Evolutionary conservation across 30 jellyfish, hydroid and myxozoan genomes (phyloP).

Genomic region (Rhopilema esculentum): DNA sequence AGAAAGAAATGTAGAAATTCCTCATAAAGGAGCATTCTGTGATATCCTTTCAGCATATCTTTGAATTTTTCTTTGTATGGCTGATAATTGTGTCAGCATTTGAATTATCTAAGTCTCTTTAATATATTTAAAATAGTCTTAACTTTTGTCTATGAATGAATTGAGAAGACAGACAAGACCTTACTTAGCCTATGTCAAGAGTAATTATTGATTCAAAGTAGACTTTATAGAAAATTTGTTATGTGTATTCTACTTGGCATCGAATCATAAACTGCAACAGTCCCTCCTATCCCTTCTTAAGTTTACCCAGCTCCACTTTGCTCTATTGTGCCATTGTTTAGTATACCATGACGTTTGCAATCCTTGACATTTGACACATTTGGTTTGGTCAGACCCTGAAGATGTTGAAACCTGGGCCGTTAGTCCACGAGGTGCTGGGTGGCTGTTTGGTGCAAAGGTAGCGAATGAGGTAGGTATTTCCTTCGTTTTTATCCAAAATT

Average conservation of each 20-base stretch:
- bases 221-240: too few species aligned
- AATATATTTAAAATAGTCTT: too few species aligned
- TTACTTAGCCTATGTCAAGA: too few species aligned
- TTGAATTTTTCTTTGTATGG: too few species aligned
- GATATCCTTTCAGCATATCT: slow-evolving; percentile 78
- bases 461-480: slow-evolving; percentile 88
- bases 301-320: background rate
- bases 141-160: too few species aligned
- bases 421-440: slow-evolving; percentile 99
- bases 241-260: too few species aligned
- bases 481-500: background rate
- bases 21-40: slow-evolving; percentile 98
- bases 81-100: too few species aligned
- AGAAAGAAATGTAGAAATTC: slow-evolving; percentile 95
- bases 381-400: slow-evolving; percentile 99
- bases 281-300: too few species aligned
- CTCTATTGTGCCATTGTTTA: background rate
- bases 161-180: too few species aligned
- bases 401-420: slow-evolving; percentile 95
- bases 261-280: too few species aligned
- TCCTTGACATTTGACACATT: slow-evolving; percentile 72
- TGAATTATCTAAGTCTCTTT: too few species aligned
- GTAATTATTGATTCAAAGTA: too few species aligned
- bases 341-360: background rate
- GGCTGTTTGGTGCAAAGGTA: slow-evolving; percentile 95